Base-by-base conservation (phyloP, 2,888 invertebrate species). In the Watsonalla cultraria region DNA sequence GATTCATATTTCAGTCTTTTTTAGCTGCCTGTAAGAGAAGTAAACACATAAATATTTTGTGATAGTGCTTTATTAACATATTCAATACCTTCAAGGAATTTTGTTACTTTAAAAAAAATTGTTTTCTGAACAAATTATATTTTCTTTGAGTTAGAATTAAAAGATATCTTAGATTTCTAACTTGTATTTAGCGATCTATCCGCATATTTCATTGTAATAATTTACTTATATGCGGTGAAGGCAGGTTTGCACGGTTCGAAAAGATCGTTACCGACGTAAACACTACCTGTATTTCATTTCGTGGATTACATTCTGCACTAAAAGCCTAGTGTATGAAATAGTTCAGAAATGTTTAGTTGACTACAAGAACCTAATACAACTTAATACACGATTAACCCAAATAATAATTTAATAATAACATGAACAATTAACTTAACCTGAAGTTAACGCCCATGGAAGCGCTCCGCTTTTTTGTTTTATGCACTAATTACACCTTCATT, bases 381-480 rank as follows among this genome's bases (percentile, higher is more conserved):
- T 60, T 61, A 73, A 73, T 53, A 65, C 61, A 58, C 58, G 66
- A 76, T 76, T 78, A 82, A 66, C 77, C 73, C 60, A 69, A 73
- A 71, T 81, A 80, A 78, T 84, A 85, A 88, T 88, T 85, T 73
- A 88, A 88, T 87, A 87, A 83, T 77, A 84, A 79, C 68, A 73
- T 72, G 37, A 79, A 78, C 72, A 78, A 76, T 60, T 65, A 72
- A 76, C 72, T 72, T 86, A 83, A 85, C 85, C 85, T 84, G 85
- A 80, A 84, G 89, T 84, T 81, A 84, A 88, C 90, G 90, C 90
- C 90, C 90, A 89, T 89, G 78, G 78, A 87, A 78, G 78, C 76
- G 71, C 67, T 71, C 74, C 69, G 64, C 64, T 78, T 74, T 72
- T 57, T 57, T 63, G 69, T 72, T 72, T 70, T 67, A 55, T 59